phyloP scores from a whole-genome alignment of 2,888 invertebrate genomes.

The Drosophila barbarae region DNA sequence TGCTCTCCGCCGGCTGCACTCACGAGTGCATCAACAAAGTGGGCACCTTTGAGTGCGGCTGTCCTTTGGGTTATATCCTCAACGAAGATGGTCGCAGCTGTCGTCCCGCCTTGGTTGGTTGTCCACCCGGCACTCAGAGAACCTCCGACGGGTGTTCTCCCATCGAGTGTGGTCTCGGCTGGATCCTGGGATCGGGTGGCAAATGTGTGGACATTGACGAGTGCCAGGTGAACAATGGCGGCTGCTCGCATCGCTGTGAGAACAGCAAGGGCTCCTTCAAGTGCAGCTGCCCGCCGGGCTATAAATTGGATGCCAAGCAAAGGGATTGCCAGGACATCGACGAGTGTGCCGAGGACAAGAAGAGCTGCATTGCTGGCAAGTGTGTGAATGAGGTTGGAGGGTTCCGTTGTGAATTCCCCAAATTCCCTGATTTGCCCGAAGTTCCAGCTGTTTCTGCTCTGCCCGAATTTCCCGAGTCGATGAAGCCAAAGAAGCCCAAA shows the following conservation, averaged over 20 bases:
- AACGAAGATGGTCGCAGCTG: slow-evolving; percentile 71
- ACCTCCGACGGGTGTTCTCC: slow-evolving; percentile 64
- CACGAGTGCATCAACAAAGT: slow-evolving; percentile 81
- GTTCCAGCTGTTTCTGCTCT: background rate
- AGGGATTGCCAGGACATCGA: slow-evolving; percentile 81
- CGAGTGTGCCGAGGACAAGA: slow-evolving; percentile 81
- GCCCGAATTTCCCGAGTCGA: slow-evolving; percentile 2
- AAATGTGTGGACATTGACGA: slow-evolving; percentile 81
- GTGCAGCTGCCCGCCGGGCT: slow-evolving; percentile 84
- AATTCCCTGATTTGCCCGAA: slow-evolving; percentile 11
- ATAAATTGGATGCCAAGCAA: slow-evolving; percentile 78
- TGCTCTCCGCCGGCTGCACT: slow-evolving; percentile 78
- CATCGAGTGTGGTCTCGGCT: slow-evolving; percentile 79
- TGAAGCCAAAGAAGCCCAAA: background rate
- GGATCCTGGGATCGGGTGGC: slow-evolving; percentile 77
- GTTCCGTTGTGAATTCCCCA: slow-evolving; percentile 78
- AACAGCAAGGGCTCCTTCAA: slow-evolving; percentile 81
- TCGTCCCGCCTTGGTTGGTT: slow-evolving; percentile 66
- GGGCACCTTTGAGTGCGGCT: slow-evolving; percentile 82
- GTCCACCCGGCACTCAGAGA: slow-evolving; percentile 68
- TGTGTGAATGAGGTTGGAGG: slow-evolving; percentile 81
- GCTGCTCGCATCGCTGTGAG: slow-evolving; percentile 77
- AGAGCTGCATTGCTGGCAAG: slow-evolving; percentile 74
- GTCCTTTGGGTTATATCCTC: slow-evolving; percentile 81
- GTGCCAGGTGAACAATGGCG: slow-evolving; percentile 79